Evolutionary conservation across 2,113 vertebrate genomes (phyloP), one percentile per base, ranked within the genome.

Genomic region (Eretmochelys imbricata): DNA sequence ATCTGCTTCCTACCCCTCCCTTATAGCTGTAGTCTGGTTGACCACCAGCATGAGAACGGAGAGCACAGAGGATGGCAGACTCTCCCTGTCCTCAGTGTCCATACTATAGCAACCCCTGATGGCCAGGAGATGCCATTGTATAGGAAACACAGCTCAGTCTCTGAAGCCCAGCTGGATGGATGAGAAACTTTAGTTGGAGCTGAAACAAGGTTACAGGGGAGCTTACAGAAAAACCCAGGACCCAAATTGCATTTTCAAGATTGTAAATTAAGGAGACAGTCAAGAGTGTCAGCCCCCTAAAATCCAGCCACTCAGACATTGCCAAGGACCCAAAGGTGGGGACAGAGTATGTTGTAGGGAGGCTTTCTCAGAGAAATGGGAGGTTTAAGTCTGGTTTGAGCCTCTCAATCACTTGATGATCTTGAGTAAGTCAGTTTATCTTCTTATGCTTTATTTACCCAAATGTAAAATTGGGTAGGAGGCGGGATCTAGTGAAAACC

Each of bases 401-500:
- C 20, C 65, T 89, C 54, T 9, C 5, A 78, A 62, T 88, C 17
- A 69, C 80, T 11, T 7, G 5, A 42, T 57, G 29, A 8, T 38
- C 14, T 29, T 38, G 83, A 90, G 57, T 80, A n/a, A 84, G 76
- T 62, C 89, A 91, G 14, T 0, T 20, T 49, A 83, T 48, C 46
- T 85, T 65, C 82, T 69, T 48, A 29, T 48, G 69, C 65, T 1
- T 93, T 94, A 78, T 90, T 94, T 6, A 92, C 75, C 20, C 89
- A 91, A 92, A 90, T 25, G 11, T 11, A 80, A 87, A 92, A 87
- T 31, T 87, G 84, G 79, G 90, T 87, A 93, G 75, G 14, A 90
- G 81, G 89, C 90, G 25, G 80, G 27, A 38, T 16, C 79, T 83
- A 87, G 96, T 90, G 96, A 84, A 95, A 48, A 48, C 65, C 4